These are phyloP conservation scores for Pocillopora grandis DNA, from an alignment of 92 coral and sea anemone species.

Conservation along the genomic window DNA sequence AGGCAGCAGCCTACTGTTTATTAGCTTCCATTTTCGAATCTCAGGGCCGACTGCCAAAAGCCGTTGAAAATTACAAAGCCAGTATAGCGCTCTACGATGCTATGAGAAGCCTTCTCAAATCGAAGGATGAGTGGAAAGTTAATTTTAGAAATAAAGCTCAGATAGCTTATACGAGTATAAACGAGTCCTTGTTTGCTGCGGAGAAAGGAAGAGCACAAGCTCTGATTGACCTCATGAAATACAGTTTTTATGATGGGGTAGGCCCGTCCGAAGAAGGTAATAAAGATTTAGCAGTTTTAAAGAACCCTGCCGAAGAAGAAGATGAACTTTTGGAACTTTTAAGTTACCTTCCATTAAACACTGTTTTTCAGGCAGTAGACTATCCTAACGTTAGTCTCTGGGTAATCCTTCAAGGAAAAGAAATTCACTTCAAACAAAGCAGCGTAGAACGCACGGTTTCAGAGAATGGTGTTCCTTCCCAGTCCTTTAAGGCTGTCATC, in stretches of 20 bases:
- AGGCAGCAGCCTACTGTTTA: background rate
- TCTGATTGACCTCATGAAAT: slow-evolving; percentile 11
- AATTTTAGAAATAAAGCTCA: background rate
- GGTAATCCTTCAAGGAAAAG: background rate
- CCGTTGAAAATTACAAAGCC: background rate
- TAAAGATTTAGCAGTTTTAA: background rate
- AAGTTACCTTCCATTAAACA: background rate
- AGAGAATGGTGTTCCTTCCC: background rate
- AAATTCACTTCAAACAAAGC: background rate
- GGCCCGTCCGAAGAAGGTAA: background rate
- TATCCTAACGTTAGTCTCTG: background rate
- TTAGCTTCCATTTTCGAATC: slow-evolving; percentile 9
- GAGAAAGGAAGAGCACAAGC: slow-evolving; percentile 25
- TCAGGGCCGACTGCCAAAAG: background rate
- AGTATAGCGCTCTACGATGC: background rate
- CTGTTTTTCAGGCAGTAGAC: background rate
- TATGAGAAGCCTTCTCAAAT: background rate
- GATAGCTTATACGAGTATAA: background rate
- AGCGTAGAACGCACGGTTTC: background rate
- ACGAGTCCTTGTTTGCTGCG: slow-evolving; percentile 2
- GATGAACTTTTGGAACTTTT: background rate
- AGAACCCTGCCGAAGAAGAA: background rate
- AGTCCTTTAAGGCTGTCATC: too few species aligned
- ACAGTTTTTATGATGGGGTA: background rate
- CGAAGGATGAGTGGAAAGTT: slow-evolving; percentile 14